Base-by-base conservation (phyloP, 2,888 invertebrate genomes). In the Apamea sordens region DNA sequence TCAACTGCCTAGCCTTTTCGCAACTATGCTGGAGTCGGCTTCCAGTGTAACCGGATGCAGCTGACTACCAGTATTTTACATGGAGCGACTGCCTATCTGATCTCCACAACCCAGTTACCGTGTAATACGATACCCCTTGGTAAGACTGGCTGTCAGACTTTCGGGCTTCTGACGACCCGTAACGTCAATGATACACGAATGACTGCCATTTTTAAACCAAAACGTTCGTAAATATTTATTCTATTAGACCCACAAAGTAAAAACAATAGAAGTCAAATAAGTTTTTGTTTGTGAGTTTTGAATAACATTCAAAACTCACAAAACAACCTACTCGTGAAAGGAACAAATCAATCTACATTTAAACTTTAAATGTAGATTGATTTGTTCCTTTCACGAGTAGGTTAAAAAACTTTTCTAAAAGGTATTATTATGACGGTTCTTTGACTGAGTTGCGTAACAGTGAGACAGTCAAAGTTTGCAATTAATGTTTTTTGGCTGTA, bases 311-410 rank as follows among this genome's bases (percentile, higher is more conserved):
- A 61, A 11, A 63, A 74, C n/a, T 47, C 44, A 28, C 28, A 50
- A 53, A n/a, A n/a, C n/a, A 70, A 73, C 36, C 50, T 41, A 61
- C 61, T 41, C 13, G 24, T 63, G 15, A 64, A 71, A 73, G 28
- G n/a, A 73, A 53, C 32, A n/a, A 70, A 78, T 73, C 82, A 78
- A 71, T 85, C 72, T n/a, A 69, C 11, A 47, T 74, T 63, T 61
- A 65, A 24, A 44, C 13, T 13, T 44, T 1, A 61, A 63, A 74
- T 47, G 11, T 69, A n/a, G 72, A 85, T 71, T 78, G 82, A 73
- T 78, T 70, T n/a, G 32, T 50, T 73, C n/a, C 28, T 73, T 71
- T 64, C 15, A 63, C 24, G 13, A 41, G 61, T 61, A 41, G 50
- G 36, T 73, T 70, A 28, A 0, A 13, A 56, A 76, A 83, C 65